These are phyloP conservation scores for Drosophila teissieri DNA, from an alignment of 1,140 invertebrate species.

Conservation along the genomic window DNA sequence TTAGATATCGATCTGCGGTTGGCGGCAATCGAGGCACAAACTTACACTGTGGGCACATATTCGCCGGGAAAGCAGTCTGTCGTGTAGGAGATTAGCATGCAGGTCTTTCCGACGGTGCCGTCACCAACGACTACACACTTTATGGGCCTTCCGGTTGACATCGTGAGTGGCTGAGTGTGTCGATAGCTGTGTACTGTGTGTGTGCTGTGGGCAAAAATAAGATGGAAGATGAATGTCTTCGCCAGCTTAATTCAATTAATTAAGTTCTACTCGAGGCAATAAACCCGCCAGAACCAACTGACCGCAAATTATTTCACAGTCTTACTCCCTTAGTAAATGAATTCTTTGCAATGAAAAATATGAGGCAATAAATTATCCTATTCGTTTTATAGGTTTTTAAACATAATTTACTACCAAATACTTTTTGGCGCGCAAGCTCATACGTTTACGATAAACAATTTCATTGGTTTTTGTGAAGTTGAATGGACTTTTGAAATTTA, in stretches of 20 bases:
- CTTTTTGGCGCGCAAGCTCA: no score
- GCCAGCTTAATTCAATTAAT: conserved; percentile 80
- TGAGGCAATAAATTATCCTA: not conserved
- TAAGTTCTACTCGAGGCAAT: conserved; percentile 77
- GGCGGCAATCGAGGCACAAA: conserved; percentile 54
- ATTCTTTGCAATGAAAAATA: not conserved
- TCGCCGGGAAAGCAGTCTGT: conserved; percentile 99
- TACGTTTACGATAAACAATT: no score
- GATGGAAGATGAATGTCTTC: conserved; percentile 53
- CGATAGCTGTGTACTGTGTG: conserved; percentile 12
- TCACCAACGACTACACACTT: conserved; percentile 92
- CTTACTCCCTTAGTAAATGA: not conserved
- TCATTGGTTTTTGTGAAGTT: no score
- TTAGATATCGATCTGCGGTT: conserved; percentile 6
- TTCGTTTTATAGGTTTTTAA: no score
- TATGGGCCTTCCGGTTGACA: conserved; percentile 95
- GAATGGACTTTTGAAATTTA: no score
- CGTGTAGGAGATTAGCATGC: conserved; percentile 99
- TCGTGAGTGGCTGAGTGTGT: conserved; percentile 76
- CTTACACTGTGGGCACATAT: conserved; percentile 98
- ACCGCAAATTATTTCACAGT: conserved; percentile 24
- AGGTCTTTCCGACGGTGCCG: conserved; percentile 99
- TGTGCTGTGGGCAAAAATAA: conserved; percentile 41
- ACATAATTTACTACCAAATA: no score
- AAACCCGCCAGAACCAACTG: conserved; percentile 52